A percentile compares a stretch with the other conserved stretches of the same genome.
Conservation (phyloP, 92 coral and sea anemone species). For the Bergia puertoricense region DNA sequence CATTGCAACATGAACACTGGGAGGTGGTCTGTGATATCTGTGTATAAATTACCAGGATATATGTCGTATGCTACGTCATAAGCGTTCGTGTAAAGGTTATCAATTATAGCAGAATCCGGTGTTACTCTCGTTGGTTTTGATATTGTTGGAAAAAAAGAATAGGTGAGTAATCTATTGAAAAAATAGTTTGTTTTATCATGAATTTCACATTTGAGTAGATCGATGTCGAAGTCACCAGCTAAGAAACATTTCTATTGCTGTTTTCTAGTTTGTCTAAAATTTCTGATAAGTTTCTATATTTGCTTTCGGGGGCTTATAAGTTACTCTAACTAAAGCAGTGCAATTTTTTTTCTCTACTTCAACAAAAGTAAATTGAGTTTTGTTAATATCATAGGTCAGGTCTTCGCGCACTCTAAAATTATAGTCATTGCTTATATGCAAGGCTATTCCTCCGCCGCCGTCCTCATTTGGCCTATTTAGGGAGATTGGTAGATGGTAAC, state of each 20-base stretch:
- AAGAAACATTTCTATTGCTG: background rate
- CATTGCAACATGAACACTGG: constrained; percentile 8
- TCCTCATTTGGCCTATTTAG: constrained; percentile 41
- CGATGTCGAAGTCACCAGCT: constrained; percentile 5
- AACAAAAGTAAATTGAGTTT: constrained; percentile 27
- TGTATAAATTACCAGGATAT: background rate
- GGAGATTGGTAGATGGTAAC: constrained; percentile 25
- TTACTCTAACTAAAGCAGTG: constrained; percentile 8
- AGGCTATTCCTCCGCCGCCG: constrained; percentile 42
- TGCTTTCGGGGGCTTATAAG: constrained; percentile 7
- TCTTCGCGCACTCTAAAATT: constrained; percentile 32
- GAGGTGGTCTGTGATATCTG: background rate
- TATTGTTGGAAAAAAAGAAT: background rate
- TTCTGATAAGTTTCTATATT: constrained; percentile 11
- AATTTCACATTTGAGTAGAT: constrained; percentile 17
- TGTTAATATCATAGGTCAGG: constrained; percentile 34
- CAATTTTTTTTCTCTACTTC: constrained; percentile 22
- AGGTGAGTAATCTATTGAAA: constrained; percentile 19
- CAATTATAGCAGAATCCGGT: constrained; percentile 15
- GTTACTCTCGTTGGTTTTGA: constrained; percentile 1
- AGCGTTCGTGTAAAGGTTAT: constrained; percentile 14
- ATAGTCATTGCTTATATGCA: constrained; percentile 21
- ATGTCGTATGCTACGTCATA: background rate
- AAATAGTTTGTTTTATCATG: background rate
- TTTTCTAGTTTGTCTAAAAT: constrained; percentile 9